Evolutionary conservation across 2,888 invertebrate species (phyloP).

Genomic region (Pachliopta kotzebuea): DNA sequence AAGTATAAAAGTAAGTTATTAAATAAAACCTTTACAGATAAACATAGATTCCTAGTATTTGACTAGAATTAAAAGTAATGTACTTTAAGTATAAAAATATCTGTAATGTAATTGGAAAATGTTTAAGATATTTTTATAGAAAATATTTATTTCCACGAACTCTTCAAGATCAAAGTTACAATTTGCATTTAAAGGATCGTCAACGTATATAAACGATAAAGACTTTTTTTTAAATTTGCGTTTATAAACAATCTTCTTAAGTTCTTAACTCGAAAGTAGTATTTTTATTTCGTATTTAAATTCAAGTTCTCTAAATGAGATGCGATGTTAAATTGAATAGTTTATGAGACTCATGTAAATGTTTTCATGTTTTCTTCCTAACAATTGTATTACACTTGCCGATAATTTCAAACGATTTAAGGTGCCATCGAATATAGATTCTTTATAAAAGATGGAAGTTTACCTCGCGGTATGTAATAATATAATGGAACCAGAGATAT

Average conservation of each 20-base stretch:
- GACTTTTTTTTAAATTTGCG: slow-evolving; percentile 4
- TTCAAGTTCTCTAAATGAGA: neutral
- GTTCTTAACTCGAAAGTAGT: slow-evolving; percentile 11
- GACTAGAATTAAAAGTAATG: no score
- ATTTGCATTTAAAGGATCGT: slow-evolving; percentile 16
- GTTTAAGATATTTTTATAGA: neutral
- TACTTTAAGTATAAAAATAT: slow-evolving; percentile 2
- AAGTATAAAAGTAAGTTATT: no score
- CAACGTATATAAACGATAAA: slow-evolving; percentile 13
- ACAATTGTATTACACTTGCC: no score
- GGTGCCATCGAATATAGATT: no score
- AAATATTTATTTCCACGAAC: neutral
- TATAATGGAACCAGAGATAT: no score
- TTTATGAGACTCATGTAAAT: neutral
- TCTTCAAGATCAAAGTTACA: slow-evolving; percentile 24
- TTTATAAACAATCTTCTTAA: slow-evolving; percentile 19
- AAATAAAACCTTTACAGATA: no score
- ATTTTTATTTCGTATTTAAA: slow-evolving; percentile 8
- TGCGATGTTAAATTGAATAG: neutral
- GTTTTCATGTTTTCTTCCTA: neutral
- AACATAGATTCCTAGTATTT: no score
- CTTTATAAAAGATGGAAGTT: no score
- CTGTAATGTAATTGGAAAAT: neutral
- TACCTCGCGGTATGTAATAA: no score
- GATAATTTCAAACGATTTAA: no score